Conservation (phyloP, 2,888 invertebrate species). For the Meiosimyza decipiens region DNA sequence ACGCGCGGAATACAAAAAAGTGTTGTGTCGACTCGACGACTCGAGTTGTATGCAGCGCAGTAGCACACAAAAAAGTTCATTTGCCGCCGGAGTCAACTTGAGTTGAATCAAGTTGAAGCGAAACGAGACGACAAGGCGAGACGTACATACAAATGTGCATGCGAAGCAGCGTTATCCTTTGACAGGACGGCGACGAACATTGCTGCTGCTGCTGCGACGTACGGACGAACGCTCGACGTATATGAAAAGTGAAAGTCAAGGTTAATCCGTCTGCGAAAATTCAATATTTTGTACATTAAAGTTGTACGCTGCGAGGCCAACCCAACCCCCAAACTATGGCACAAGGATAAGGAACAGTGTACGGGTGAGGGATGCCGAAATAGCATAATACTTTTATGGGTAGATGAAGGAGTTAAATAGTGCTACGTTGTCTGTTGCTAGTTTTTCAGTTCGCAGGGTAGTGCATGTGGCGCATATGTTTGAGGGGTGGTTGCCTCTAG, state of each 20-base stretch:
- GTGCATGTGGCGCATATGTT: background rate
- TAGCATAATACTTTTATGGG: background rate
- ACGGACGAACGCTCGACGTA: slow-evolving; percentile 35
- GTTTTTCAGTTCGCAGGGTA: background rate
- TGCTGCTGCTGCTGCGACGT: slow-evolving; percentile 22
- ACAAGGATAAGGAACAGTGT: background rate
- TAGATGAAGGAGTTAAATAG: slow-evolving; percentile 5
- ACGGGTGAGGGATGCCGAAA: background rate
- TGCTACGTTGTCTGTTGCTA: background rate
- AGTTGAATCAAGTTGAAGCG: background rate
- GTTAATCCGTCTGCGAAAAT: slow-evolving; percentile 65
- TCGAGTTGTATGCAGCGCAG: slow-evolving; percentile 38
- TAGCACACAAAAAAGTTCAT: slow-evolving; percentile 20
- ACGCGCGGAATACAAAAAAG: slow-evolving; percentile 62
- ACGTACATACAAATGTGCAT: slow-evolving; percentile 58
- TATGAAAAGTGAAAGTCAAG: slow-evolving; percentile 66
- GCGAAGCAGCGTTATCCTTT: slow-evolving; percentile 54
- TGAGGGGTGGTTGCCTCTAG: slow-evolving; percentile 7
- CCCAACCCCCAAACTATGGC: background rate
- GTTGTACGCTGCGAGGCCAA: slow-evolving; percentile 40
- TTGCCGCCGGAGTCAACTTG: slow-evolving; percentile 12
- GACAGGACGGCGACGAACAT: slow-evolving; percentile 54
- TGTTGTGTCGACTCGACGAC: slow-evolving; percentile 4
- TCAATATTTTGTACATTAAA: slow-evolving; percentile 64
- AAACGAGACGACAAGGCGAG: slow-evolving; percentile 35